Base-by-base conservation (phyloP, 1,140 invertebrate genomes). In the Acyrthosiphon pisum region DNA sequence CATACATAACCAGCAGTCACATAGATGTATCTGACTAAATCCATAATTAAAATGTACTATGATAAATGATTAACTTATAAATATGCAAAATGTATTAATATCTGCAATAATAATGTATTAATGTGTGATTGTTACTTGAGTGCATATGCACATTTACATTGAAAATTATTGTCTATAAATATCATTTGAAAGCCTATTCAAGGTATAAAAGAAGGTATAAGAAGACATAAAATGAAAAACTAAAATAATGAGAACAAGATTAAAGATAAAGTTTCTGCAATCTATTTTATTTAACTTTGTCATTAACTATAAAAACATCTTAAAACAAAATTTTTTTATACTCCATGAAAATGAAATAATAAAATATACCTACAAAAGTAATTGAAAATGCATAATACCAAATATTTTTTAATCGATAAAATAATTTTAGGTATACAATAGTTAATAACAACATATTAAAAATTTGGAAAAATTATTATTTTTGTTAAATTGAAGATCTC, bases 261-360 rank as follows among this genome's bases (percentile, higher is more conserved):
- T 76, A 76, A 76, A 76, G 60, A 76, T 76, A 76, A 76, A n/a
- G 60, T n/a, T 76, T 76, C 18, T 76, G 60, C 30, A 20, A 76
- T n/a, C 60, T 76, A n/a, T 76, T 76, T 76, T n/a, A 76, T 76
- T n/a, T 68, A 68, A 68, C 30, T 68, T 76, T 76, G 60, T n/a
- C n/a, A 76, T 76, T 68, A 76, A 76, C 60, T 18, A n/a, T 76
- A 76, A 76, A 76, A 76, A 76, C 60, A 76, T 76, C 30, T 76
- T 76, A 35, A 76, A 76, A 76, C n/a, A n/a, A 76, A 68, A 11
- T n/a, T 76, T 6, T 76, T 76, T n/a, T 68, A 18, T 76, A 76
- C 60, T n/a, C 14, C 22, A 76, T 76, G 14, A n/a, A 76, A 76
- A 76, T n/a, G 14, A 76, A 76, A 76, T 68, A 76, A 76, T 76